phyloP scores from a whole-genome alignment of 2,888 invertebrate genomes.

The Polia nebulosa region DNA sequence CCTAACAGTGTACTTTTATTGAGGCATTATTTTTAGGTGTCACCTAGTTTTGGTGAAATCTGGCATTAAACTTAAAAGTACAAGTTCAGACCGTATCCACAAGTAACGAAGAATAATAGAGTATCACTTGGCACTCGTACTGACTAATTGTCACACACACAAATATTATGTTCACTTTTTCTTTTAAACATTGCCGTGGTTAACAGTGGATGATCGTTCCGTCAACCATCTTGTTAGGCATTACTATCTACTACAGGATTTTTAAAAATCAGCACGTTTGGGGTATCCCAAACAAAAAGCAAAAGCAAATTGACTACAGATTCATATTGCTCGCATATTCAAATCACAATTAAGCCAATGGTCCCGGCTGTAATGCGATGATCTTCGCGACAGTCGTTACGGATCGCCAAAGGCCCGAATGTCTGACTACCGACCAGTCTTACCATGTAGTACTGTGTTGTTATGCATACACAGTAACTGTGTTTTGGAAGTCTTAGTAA shows the following conservation, averaged over 20 bases:
- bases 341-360: not conserved
- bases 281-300: too few species aligned
- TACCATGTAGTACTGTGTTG: not conserved
- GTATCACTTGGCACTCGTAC: too few species aligned
- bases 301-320: not conserved
- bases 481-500: too few species aligned
- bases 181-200: too few species aligned
- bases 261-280: too few species aligned
- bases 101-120: constrained; percentile 1
- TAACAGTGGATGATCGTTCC: too few species aligned
- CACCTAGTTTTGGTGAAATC: not conserved
- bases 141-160: too few species aligned
- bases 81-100: constrained; percentile 26
- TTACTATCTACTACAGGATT: too few species aligned
- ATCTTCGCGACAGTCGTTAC: not conserved
- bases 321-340: not conserved
- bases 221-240: not conserved
- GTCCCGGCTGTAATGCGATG: too few species aligned
- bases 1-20: not conserved
- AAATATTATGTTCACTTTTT: too few species aligned
- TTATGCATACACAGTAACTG: not conserved
- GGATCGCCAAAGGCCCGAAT: too few species aligned
- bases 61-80: constrained; percentile 18
- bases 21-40: not conserved
- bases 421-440: not conserved